Evolutionary conservation across 1,140 invertebrate genomes (phyloP), one percentile per base, ranked within the genome.

Genomic region (Oppia nitens): DNA sequence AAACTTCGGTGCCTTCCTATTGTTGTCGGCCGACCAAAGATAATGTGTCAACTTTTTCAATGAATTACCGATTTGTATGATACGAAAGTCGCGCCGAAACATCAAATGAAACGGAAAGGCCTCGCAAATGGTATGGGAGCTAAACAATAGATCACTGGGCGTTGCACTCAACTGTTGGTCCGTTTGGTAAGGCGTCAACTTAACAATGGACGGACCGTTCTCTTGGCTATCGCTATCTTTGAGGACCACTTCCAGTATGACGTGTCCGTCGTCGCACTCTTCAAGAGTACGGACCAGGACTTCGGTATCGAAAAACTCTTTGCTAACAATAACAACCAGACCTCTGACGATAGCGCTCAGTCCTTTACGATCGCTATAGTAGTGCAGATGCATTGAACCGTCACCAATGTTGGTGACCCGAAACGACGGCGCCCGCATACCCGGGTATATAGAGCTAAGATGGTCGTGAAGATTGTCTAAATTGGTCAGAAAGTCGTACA

Each of bases 391-490:
- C 24, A 74, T 67, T 9, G 67, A 65, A 6, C 65, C 68, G 3
- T 68, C 70, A 60, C 68, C 57, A 25, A 25, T 56, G 45, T 53
- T 57, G 1, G 70, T 67, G 55, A 74, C 74, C 47, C 73, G 67
- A 65, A 74, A 74, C 28, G 70, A 72, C 0, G 73, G 73, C 27
- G 72, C 68, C 23, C 69, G 65, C 71, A 74, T 73, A 45, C 64
- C 66, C 24, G 55, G 60, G 57, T 55, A 65, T 27, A 63, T 52
- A n/a, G 63, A 53, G 47, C 32, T 59, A 28, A 65, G 50, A 56
- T 65, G 64, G 26, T 93, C 88, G 66, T 92, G 87, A 1, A 94
- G 84, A 59, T 89, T 87, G 68, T 93, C 89, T 54, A 90, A 70
- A 14, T 86, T 87, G 40, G 82, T 85, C 1, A 91, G 72, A 69